Evolutionary conservation across 2,888 invertebrate genomes (phyloP).

Genomic region (Conistra vaccinii): DNA sequence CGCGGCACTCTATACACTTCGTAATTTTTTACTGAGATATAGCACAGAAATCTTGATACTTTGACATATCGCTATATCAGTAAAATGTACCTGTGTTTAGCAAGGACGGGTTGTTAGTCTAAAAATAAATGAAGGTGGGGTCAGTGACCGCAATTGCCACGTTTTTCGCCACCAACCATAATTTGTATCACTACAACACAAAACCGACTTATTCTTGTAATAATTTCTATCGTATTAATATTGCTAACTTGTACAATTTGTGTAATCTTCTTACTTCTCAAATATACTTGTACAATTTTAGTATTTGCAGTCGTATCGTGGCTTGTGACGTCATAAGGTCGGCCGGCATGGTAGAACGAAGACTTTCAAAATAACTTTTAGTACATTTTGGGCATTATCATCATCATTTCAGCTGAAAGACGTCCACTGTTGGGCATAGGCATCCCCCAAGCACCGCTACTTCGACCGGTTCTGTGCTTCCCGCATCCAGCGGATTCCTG

Average conservation of each 20-base stretch:
- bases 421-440: too few relatives aligned
- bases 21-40: background rate
- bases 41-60: background rate
- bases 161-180: background rate
- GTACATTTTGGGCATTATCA: background rate
- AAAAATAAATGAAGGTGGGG: background rate
- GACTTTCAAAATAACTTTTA: background rate
- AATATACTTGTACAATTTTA: conserved; percentile 37
- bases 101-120: background rate
- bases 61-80: background rate
- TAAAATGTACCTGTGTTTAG: background rate
- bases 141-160: background rate
- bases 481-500: too few relatives aligned
- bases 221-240: conserved; percentile 18
- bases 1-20: too few relatives aligned
- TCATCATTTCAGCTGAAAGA: too few relatives aligned
- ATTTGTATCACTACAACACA: conserved; percentile 37
- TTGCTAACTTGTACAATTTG: conserved; percentile 51
- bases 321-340: conserved; percentile 6
- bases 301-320: conserved; percentile 20
- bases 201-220: conserved; percentile 6
- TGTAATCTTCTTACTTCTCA: conserved; percentile 46
- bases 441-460: too few relatives aligned
- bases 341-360: background rate
- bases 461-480: too few relatives aligned